Evolutionary conservation across 2,797 vertebrate species (phyloP), one percentile per base, ranked within the genome.

Genomic region (Meda fulgida): DNA sequence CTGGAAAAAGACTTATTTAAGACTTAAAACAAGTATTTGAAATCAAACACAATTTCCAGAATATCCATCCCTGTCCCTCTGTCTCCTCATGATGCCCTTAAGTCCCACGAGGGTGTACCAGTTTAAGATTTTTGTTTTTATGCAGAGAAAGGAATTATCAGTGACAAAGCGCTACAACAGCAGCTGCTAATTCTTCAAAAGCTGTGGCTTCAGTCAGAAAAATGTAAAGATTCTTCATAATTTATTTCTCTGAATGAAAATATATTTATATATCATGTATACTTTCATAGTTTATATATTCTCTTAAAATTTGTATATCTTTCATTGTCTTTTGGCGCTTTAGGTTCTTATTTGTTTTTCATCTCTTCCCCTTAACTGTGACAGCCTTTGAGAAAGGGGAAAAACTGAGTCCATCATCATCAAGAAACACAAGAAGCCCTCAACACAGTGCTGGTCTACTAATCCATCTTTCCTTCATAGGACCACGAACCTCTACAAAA

Each of bases 201-300:
- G 78, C 89, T 89, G 89, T 93, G 91, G 89, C 91, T 94, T 92
- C 88, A 92, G 89, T 93, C 93, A 89, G 89, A 93, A 91, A 91
- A 92, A 80, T 72, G 89, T 93, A 94, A 94, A 95, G 93, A 94
- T 92, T 95, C 91, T 93, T 93, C 93, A 95, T 95, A 95, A 95
- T 96, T 96, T 94, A 95, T 94, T 95, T 94, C 91, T 95, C 93
- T 93, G 93, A 94, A 94, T 94, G 95, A 96, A 96, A 96, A 96
- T 96, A 96, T 95, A 96, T 95, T 94, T 95, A 94, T 95, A 95
- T 95, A 95, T 95, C 92, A 90, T 93, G 93, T 95, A 93, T 93
- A 92, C 89, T 91, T 94, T 94, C 90, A 83, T 87, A 65, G 92
- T 94, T 87, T 90, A 87, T 83, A 88, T 86, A 89, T 77, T 90